Conservation (phyloP, 2,113 vertebrate species). For the Notechis scutatus region DNA sequence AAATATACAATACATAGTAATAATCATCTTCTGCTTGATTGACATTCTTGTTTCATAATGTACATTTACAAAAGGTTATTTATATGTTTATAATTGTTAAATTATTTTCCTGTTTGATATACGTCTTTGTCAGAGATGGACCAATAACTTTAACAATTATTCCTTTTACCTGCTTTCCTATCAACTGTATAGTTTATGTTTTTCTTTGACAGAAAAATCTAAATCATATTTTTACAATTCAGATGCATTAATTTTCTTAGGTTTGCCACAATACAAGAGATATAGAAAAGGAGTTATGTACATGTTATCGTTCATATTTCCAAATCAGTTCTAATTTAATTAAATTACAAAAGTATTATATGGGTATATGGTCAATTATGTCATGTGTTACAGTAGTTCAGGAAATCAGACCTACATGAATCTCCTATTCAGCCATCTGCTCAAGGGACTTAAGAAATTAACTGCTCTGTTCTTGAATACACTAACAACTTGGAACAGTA, state of each 20-base stretch:
- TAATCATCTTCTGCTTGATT: background rate
- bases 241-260: background rate
- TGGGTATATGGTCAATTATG: background rate
- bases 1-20: background rate
- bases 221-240: background rate
- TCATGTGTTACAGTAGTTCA: background rate
- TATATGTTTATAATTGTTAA: background rate
- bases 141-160: background rate
- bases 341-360: background rate
- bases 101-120: accelerated
- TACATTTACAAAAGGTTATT: accelerated
- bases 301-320: background rate
- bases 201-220: background rate
- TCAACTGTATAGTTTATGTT: background rate
- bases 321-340: background rate
- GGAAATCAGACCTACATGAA: background rate
- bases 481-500: background rate
- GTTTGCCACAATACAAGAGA: background rate
- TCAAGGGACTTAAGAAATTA: background rate
- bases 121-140: background rate
- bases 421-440: background rate
- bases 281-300: background rate
- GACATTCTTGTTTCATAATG: background rate
- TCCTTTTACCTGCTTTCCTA: background rate
- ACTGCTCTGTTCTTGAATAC: background rate